Conservation (phyloP, 2,888 invertebrate genomes). For the Trissolcus brochymenae region DNA sequence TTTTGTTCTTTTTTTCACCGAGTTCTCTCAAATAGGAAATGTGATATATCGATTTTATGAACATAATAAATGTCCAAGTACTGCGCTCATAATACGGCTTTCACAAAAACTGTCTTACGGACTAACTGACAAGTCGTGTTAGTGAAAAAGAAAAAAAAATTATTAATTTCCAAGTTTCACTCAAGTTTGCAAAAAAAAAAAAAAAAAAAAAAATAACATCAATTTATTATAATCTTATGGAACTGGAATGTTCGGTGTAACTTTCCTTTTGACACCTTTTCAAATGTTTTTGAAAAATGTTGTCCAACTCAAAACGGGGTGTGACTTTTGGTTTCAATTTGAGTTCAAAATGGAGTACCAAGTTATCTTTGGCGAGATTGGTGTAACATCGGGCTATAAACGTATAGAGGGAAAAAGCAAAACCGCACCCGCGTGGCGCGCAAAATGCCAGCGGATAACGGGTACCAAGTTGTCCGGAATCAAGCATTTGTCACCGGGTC, state of each 20-base stretch:
- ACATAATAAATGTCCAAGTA: slow-evolving; percentile 2
- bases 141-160: no score
- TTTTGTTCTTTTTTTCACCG: no score
- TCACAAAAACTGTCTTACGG: slow-evolving; percentile 39
- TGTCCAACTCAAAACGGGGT: no score
- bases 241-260: no score
- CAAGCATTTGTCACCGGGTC: slow-evolving; percentile 75
- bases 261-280: no score
- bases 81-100: slow-evolving; percentile 8
- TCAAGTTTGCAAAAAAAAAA: slow-evolving; percentile 12
- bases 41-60: slow-evolving; percentile 24
- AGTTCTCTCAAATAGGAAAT: slow-evolving; percentile 16
- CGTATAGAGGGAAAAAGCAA: slow-evolving; percentile 1
- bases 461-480: slow-evolving; percentile 61
- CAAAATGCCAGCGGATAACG: slow-evolving; percentile 51
- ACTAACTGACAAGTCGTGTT: slow-evolving; percentile 30
- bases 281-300: no score
- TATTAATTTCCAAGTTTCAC: slow-evolving; percentile 2
- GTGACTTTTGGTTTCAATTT: no score
- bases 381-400: no score
- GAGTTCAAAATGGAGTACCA: no score
- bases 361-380: no score
- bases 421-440: slow-evolving; percentile 39
- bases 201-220: no score
- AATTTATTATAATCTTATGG: no score